Evolutionary conservation across 1,140 invertebrate species (phyloP).

Genomic region (Rhynchophorus ferrugineus): DNA sequence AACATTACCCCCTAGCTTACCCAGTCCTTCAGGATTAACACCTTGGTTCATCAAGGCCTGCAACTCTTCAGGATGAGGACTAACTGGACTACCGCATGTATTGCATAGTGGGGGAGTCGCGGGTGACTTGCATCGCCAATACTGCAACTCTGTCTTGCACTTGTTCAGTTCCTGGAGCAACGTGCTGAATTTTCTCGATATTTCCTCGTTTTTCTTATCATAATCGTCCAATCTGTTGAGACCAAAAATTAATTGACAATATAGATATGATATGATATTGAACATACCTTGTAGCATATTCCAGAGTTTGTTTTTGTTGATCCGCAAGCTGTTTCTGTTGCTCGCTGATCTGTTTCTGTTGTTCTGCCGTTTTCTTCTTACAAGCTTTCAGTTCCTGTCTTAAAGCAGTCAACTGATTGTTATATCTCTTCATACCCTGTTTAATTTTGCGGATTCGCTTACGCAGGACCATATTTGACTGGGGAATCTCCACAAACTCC

Average conservation of each 20-base stretch:
- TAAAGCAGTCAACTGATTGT: slow-evolving; percentile 66
- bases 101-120: slow-evolving; percentile 55
- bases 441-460: slow-evolving; percentile 80
- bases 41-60: slow-evolving; percentile 55
- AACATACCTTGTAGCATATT: slow-evolving; percentile 61
- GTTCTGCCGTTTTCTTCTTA: slow-evolving; percentile 70
- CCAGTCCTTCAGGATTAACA: slow-evolving; percentile 48
- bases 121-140: slow-evolving; percentile 79
- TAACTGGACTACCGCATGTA: slow-evolving; percentile 50
- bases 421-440: slow-evolving; percentile 82
- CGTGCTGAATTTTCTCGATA: slow-evolving; percentile 77
- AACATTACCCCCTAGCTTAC: slow-evolving; percentile 15
- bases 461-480: slow-evolving; percentile 74
- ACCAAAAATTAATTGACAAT: not conserved
- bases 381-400: slow-evolving; percentile 68
- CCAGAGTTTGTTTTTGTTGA: slow-evolving; percentile 67
- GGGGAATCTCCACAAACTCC: slow-evolving; percentile 55
- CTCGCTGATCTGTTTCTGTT: slow-evolving; percentile 75
- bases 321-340: slow-evolving; percentile 71
- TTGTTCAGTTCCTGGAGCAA: slow-evolving; percentile 82
- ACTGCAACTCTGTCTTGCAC: slow-evolving; percentile 82
- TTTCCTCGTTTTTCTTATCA: slow-evolving; percentile 85
- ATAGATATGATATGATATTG: no score
- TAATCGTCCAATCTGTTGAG: slow-evolving; percentile 72
- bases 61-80: slow-evolving; percentile 49